phyloP scores from a whole-genome alignment of 1,140 invertebrate species.

The Yoshiicerus persimilis region DNA sequence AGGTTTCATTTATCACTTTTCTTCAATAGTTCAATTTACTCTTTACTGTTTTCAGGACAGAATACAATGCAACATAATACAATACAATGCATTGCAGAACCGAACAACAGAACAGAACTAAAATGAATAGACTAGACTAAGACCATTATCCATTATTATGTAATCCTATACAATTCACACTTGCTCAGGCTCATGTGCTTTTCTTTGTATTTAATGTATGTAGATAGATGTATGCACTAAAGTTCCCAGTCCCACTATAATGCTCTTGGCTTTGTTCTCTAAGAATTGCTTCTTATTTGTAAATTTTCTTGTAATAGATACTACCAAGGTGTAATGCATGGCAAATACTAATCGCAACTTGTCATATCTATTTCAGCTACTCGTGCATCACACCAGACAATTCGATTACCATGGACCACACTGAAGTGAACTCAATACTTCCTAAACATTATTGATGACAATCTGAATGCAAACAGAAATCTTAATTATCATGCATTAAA shows the following conservation, averaged over 20 bases:
- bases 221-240: neutral
- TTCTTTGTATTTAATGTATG: neutral
- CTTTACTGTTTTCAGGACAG: slow-evolving; percentile 11
- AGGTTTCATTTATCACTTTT: slow-evolving; percentile 23
- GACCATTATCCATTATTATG: slow-evolving; percentile 22
- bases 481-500: too few species aligned
- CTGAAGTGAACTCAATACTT: neutral
- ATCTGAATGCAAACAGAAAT: too few species aligned
- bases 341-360: neutral
- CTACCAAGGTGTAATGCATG: neutral
- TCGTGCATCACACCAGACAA: neutral
- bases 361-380: neutral
- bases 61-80: neutral
- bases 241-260: neutral
- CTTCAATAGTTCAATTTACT: slow-evolving; percentile 16
- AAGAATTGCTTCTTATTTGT: slow-evolving; percentile 2
- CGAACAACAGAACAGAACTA: neutral
- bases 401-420: neutral
- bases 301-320: neutral
- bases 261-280: neutral
- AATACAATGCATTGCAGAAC: slow-evolving; percentile 14
- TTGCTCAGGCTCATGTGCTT: slow-evolving; percentile 5
- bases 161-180: slow-evolving; percentile 20
- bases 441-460: neutral
- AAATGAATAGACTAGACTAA: slow-evolving; percentile 17